Base-by-base conservation (phyloP, 2,113 vertebrate species). In the Xenopus borealis region DNA sequence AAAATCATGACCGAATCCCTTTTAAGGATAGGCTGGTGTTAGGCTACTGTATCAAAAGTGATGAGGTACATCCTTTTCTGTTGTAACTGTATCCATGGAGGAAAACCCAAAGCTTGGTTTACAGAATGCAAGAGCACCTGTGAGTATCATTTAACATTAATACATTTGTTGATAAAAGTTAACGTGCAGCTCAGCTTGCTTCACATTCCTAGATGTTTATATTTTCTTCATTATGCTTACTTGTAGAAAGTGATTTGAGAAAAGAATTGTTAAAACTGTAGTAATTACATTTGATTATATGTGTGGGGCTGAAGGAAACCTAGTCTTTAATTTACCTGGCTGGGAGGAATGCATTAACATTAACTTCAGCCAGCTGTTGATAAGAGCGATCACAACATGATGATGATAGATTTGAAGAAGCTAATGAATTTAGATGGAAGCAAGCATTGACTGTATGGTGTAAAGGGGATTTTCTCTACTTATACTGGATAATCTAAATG, bases 201-300 rank as follows among this genome's bases (percentile, higher is more conserved):
- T 33, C 65, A 45, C 27, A 10, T 69, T 46, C 62, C 63, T 68
- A 62, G 3, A 4, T 19, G 13, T 72, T 76, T 66, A 57, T 30
- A 40, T 30, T 73, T 67, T 12, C 20, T 68, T 52, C 45, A 33
- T 64, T 75, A 79, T 63, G 19, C 27, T 72, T 80, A 71, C 30
- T 10, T 77, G 55, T 58, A 71, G 66, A 69, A 30, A 72, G 75
- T 64, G 69, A 78, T 16, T 53, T 79, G 40, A 19, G 20, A 72
- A 75, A 72, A 79, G 53, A 62, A 61, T 76, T 80, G 78, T 78
- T 79, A 68, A 72, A 81, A 53, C 66, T 40, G 71, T 69, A 73
- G 30, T 72, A 79, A 72, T 74, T 62, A 78, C 62, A 55, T 69
- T 69, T 76, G 73, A 76, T 76, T 76, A 76, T 76, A 76, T 63